Base-by-base conservation (phyloP, 2,113 vertebrate genomes). In the Mormyrus lacerda region DNA sequence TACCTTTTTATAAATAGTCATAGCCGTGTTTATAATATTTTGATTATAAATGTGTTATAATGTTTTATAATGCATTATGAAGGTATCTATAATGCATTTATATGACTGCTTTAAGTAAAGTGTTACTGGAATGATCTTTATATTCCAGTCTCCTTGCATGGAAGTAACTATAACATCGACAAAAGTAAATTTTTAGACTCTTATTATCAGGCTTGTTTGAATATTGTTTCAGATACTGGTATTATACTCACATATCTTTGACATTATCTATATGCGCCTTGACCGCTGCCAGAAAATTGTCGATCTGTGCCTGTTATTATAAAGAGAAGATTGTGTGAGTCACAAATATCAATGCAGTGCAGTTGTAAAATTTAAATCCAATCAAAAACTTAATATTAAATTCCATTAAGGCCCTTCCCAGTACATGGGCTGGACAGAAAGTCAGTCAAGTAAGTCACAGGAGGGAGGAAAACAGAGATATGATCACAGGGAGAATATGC, bases 241-340 rank as follows among this genome's bases (percentile, higher is more conserved):
- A 65, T 55, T 85, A 91, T 92, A 96, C 97, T 97, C 94, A 98
- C 97, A 96, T 95, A 92, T 97, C 96, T 94, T 95, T 96, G 87
- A 97, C 55, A 91, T 96, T 95, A 91, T 96, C 96, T 89, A 97
- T 87, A 17, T 95, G 90, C 87, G 93, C 95, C 91, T 95, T 96
- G 91, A 97, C 93, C 91, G 94, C 91, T 69, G 92, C 95, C 91
- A 97, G 61, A 69, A 96, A 91, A 85, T 90, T 91, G 89, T 98
- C 96, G 11, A 98, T 94, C 92, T 97, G 95, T 65, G 95, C 96
- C 97, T 98, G 92, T 86, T 15, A 91, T 27, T 90, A 42, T n/a
- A 82, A 87, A n/a, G 76, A 53, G 8, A 85, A 45, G 10, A 48
- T 19, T 83, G 4, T 24, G 50, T 89, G 79, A 89, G 42, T 55